phyloP scores from a whole-genome alignment of 2,888 invertebrate genomes.

The Nipponacmea schrenckii region DNA sequence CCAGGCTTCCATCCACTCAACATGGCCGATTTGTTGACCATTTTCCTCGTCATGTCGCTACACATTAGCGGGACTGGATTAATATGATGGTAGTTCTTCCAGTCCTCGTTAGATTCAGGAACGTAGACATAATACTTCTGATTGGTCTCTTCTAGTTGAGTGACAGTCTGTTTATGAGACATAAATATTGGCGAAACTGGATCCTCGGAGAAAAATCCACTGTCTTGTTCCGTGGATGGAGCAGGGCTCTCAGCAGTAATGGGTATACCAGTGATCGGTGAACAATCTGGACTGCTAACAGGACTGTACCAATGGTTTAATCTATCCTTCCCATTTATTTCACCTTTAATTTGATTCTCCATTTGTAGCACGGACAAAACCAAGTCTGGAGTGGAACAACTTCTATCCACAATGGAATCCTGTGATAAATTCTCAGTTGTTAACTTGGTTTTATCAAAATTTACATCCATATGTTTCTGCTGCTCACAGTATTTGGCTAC shows the following conservation, averaged over 20 bases:
- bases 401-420: constrained; percentile 4
- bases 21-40: constrained; percentile 1
- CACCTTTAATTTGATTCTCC: constrained; percentile 8
- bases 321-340: neutral
- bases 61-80: neutral
- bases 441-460: constrained; percentile 10
- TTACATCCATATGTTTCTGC: constrained; percentile 21
- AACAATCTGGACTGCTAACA: constrained; percentile 2
- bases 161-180: neutral
- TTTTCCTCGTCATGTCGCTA: neutral
- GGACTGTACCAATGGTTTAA: neutral
- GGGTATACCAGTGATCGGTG: neutral
- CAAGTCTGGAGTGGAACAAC: constrained; percentile 48
- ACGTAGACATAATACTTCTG: neutral
- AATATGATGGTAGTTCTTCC: neutral
- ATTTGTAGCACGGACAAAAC: constrained; percentile 19
- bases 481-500: constrained; percentile 5
- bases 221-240: constrained; percentile 11
- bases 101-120: neutral
- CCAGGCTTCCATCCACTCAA: neutral
- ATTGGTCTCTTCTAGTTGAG: constrained; percentile 1
- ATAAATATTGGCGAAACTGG: constrained; percentile 9
- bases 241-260: constrained; percentile 5
- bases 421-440: neutral
- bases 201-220: constrained; percentile 14